These are phyloP conservation scores for Macrochelys suwanniensis DNA, from an alignment of 2,797 vertebrate genomes.

Conservation along the genomic window DNA sequence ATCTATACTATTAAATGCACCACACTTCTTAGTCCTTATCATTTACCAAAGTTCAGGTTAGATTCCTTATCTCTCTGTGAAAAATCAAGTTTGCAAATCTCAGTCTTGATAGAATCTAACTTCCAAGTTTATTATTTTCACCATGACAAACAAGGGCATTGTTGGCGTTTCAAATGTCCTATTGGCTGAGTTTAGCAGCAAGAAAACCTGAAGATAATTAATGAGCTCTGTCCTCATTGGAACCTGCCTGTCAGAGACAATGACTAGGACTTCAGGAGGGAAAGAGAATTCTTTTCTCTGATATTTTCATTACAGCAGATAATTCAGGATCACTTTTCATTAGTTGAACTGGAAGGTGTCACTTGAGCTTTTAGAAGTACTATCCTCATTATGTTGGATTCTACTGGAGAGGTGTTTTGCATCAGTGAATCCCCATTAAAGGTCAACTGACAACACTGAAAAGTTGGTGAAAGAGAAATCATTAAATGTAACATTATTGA, in stretches of 20 bases:
- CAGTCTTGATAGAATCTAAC: slow-evolving; percentile 15
- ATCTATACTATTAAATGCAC: slow-evolving; percentile 20
- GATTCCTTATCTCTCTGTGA: slow-evolving; percentile 19
- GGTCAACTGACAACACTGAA: slow-evolving; percentile 57
- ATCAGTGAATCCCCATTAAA: slow-evolving; percentile 66
- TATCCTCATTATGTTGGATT: background rate
- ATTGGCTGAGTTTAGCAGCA: slow-evolving; percentile 20
- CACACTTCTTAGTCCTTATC: background rate
- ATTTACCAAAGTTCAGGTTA: background rate
- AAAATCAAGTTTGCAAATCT: slow-evolving; percentile 48
- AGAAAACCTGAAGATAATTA: slow-evolving; percentile 45
- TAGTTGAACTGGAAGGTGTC: slow-evolving; percentile 29
- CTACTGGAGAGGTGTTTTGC: slow-evolving; percentile 45
- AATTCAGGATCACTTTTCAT: slow-evolving; percentile 51
- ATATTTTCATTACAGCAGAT: slow-evolving; percentile 19
- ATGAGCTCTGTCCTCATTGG: background rate
- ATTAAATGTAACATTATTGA: slow-evolving; percentile 60
- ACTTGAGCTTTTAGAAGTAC: slow-evolving; percentile 42
- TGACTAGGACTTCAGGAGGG: background rate
- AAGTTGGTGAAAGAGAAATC: slow-evolving; percentile 43
- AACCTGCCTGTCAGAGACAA: slow-evolving; percentile 34
- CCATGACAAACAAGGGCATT: background rate
- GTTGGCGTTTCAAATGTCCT: slow-evolving; percentile 23
- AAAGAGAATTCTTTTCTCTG: slow-evolving; percentile 4
- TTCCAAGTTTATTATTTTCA: slow-evolving; percentile 46